A percentile compares a stretch with the other conserved stretches of the same genome.
These are phyloP conservation scores for Papilio elwesi DNA, from an alignment of 2,888 invertebrate species.

Conservation along the genomic window DNA sequence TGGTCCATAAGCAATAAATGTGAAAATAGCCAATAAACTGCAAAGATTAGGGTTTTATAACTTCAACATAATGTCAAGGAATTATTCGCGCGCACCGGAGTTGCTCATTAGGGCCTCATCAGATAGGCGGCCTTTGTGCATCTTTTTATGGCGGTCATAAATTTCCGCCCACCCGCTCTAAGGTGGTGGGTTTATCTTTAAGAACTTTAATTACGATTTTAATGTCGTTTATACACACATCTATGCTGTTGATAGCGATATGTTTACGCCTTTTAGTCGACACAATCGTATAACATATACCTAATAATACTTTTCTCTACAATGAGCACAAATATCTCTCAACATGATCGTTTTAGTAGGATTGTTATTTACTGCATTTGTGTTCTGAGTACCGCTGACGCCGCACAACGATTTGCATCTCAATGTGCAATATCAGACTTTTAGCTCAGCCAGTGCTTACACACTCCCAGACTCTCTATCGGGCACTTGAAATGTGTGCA, in stretches of 20 bases:
- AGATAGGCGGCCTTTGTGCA: slow-evolving; percentile 62
- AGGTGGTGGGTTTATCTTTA: slow-evolving; percentile 59
- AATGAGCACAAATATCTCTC: too few relatives aligned
- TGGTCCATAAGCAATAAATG: slow-evolving; percentile 3
- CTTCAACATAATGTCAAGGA: slow-evolving; percentile 6
- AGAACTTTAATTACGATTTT: slow-evolving; percentile 68
- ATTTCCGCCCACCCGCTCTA: slow-evolving; percentile 64
- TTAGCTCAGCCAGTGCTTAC: slow-evolving; percentile 31
- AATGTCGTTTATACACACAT: slow-evolving; percentile 51
- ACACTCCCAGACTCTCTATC: too few relatives aligned
- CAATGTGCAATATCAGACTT: slow-evolving; percentile 55
- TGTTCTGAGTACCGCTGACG: slow-evolving; percentile 44
- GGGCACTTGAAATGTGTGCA: slow-evolving; percentile 10
- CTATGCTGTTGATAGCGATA: slow-evolving; percentile 45
- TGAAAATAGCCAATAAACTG: slow-evolving; percentile 39
- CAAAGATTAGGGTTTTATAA: slow-evolving; percentile 28
- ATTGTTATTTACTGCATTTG: slow-evolving; percentile 23
- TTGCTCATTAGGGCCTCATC: slow-evolving; percentile 60
- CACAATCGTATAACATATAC: too few relatives aligned
- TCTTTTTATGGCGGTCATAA: slow-evolving; percentile 71
- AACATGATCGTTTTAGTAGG: not conserved
- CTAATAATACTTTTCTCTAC: too few relatives aligned
- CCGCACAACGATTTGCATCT: slow-evolving; percentile 56
- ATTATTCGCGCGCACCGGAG: slow-evolving; percentile 45
- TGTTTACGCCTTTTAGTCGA: too few relatives aligned